Percentiles rank a stretch among this genome's conserved stretches.
These are phyloP conservation scores for Sphaerodactylus townsendi DNA, from an alignment of 2,113 vertebrate species.

Conservation along the genomic window DNA sequence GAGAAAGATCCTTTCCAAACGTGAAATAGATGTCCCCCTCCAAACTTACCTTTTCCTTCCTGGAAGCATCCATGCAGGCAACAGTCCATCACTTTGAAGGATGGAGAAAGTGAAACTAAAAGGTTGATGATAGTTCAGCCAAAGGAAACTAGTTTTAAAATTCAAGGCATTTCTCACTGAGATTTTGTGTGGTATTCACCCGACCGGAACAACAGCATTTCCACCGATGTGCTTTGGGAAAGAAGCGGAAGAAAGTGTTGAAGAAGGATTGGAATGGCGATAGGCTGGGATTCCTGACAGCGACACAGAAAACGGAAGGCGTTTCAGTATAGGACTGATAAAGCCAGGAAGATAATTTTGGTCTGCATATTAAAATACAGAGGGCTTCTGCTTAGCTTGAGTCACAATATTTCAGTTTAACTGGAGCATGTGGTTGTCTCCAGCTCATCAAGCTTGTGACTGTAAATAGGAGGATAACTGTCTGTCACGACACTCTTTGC, in stretches of 20 bases:
- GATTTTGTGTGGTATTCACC: constrained; percentile 6
- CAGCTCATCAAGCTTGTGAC: background rate
- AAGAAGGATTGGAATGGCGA: accelerated
- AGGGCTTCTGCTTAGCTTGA: background rate
- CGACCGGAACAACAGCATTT: background rate
- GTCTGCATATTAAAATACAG: background rate
- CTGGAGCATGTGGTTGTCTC: background rate
- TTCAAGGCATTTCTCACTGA: constrained; percentile 3
- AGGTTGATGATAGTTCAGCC: background rate
- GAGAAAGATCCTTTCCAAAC: background rate
- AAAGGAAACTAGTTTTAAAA: constrained; percentile 17
- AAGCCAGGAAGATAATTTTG: background rate
- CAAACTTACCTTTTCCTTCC: accelerated
- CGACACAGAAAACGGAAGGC: background rate
- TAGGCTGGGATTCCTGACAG: background rate
- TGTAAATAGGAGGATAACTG: background rate
- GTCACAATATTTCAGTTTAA: background rate
- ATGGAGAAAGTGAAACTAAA: constrained; percentile 15
- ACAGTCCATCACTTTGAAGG: accelerated
- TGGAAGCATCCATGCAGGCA: background rate
- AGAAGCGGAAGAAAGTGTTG: background rate
- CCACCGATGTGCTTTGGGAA: constrained; percentile 6
- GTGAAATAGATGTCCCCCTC: background rate
- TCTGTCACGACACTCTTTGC: background rate
- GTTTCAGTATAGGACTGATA: background rate